Evolutionary conservation across 1,140 invertebrate genomes (phyloP).

Genomic region (Bombus vancouverensis): DNA sequence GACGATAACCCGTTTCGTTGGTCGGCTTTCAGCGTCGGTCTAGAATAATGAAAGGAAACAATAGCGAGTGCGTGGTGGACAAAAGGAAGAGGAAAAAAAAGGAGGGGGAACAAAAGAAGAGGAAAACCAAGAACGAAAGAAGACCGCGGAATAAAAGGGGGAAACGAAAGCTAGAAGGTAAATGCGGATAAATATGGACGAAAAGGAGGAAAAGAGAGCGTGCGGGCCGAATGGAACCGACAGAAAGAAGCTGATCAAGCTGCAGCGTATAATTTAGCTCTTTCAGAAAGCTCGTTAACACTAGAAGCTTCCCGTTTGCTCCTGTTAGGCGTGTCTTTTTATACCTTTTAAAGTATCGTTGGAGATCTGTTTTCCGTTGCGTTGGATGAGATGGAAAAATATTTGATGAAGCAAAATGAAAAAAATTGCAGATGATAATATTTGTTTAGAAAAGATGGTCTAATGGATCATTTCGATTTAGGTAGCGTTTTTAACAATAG

Average conservation of each 20-base stretch:
- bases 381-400: not conserved
- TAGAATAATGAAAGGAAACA: conserved; percentile 1
- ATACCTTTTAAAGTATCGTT: not conserved
- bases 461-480: not conserved
- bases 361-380: not conserved
- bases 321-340: not conserved
- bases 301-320: not conserved
- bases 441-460: not conserved
- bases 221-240: not conserved
- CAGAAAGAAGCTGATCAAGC: conserved; percentile 28
- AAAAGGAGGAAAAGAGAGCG: not conserved
- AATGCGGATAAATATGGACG: not conserved
- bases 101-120: too few relatives aligned
- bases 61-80: not conserved
- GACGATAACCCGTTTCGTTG: conserved; percentile 1
- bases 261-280: conserved; percentile 20
- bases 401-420: not conserved
- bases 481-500: not conserved
- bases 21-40: not conserved
- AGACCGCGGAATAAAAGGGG: not conserved
- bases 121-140: not conserved
- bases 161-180: not conserved
- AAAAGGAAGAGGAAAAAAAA: not conserved
- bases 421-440: not conserved
- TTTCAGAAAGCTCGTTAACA: conserved; percentile 20